Base-by-base conservation (phyloP, 2,888 invertebrate genomes). In the Aphodius granarius region DNA sequence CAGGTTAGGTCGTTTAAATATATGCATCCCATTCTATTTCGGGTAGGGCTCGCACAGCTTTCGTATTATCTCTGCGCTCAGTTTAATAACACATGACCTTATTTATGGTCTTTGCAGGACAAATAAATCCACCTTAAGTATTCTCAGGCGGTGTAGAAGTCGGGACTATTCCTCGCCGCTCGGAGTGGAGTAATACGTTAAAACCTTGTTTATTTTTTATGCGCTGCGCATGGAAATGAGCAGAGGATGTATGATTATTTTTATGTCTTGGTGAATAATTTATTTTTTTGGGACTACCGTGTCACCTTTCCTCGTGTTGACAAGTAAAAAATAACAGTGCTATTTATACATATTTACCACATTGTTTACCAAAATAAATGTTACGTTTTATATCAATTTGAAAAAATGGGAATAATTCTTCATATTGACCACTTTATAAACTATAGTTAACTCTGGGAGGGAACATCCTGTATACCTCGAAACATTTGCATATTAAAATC, bases 51-150 rank as follows among this genome's bases (percentile, higher is more conserved):
- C 22, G 68, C 68, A 68, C 22, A 68, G 20, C 68, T 22, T 19
- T 21, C 68, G 68, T 22, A 20, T n/a, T 22, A 20, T 13, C 66
- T 20, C n/a, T 22, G 21, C 20, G 68, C 68, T 21, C 22, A 17
- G 75, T 73, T 75, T 75, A 75, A 75, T 75, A 75, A 75, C 22
- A 70, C 75, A 63, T 70, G 75, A 75, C 75, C 66, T 75, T 75
- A 75, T 72, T 75, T 75, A 75, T 66, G 63, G 68, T 68, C 63
- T 62, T 63, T 72, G 64, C 73, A 75, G 68, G 66, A 70, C 73
- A 70, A 72, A 75, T 73, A 75, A 75, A 75, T 75, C 70, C 72
- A 68, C 73, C 75, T 23, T 66, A 75, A 75, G 68, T 70, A 63
- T 75, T 66, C 72, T 68, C 22, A 66, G 63, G 68, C 75, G 63